Evolutionary conservation across 1,140 invertebrate genomes (phyloP), one percentile per base, ranked within the genome.

Genomic region (Drosophila takahashii): DNA sequence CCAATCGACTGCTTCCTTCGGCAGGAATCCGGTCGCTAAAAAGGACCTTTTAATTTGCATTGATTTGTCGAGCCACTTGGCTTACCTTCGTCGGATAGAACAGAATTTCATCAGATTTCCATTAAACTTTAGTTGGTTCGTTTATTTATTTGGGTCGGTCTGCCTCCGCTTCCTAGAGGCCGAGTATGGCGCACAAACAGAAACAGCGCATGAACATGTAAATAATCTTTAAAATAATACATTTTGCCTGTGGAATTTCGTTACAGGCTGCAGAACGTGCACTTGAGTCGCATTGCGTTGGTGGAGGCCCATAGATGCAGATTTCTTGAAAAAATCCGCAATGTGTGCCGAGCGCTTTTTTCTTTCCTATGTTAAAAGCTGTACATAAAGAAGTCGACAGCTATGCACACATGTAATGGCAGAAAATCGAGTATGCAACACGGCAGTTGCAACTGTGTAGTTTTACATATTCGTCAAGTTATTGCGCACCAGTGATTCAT

Each of bases 311-410:
- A 41, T 41, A 50, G 48, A 29, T 42, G 44, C 29, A 44, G 34
- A 26, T 34, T 50, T 10, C 26, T 41, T 11, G 37, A 39, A 59
- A 47, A 26, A 51, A 67, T 57, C 32, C 51, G 34, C 48, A 70
- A 70, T 73, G 70, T 70, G 41, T 73, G 54, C 64, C 54, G 48
- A 53, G 53, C 34, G 59, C 64, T 67, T 51, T 36, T 52, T 39
- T 26, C 27, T 53, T 50, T 32, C 32, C 37, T 34, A 52, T 52
- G 45, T 32, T 32, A 32, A 32, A 32, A 9, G 29, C 8, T 9
- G 36, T 34, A 47, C 60, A 73, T 70, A 73, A 60, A 70, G 60
- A 64, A 60, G 41, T 53, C 54, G 27, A 51, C 54, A 51, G 27
- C 37, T 26, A 34, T 41, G 52, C 65, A 4, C 22, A 5, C 29